Evolutionary conservation across 2,113 vertebrate genomes (phyloP).

Genomic region (Neotragus moschatus): DNA sequence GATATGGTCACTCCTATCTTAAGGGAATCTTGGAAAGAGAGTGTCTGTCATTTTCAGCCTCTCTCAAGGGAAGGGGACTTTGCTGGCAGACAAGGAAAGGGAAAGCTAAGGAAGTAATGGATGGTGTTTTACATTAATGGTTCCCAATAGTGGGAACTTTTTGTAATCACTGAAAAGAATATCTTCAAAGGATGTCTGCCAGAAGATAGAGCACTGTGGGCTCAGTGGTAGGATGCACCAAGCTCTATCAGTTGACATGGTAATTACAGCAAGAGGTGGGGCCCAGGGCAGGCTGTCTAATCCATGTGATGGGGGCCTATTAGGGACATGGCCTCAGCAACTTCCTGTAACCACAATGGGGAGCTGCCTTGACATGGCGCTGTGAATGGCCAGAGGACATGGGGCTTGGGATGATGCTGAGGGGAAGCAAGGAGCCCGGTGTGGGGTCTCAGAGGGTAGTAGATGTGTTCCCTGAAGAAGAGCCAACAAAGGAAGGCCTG

Average conservation of each 20-base stretch:
- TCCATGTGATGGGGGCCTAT: background rate
- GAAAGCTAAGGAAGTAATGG: background rate
- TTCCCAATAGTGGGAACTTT: background rate
- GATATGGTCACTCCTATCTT: background rate
- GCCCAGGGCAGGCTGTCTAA: background rate
- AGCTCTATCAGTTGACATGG: background rate
- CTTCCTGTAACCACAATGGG: background rate
- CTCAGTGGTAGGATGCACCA: background rate
- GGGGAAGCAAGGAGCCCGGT: accelerated
- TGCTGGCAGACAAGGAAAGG: background rate
- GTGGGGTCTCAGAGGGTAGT: constrained; percentile 76
- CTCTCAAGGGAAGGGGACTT: background rate
- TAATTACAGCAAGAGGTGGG: background rate
- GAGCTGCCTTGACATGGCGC: background rate
- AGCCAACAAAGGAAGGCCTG: constrained; percentile 64
- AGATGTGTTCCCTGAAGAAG: constrained; percentile 85
- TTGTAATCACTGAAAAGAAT: background rate
- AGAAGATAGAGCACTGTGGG: background rate
- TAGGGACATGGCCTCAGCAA: background rate
- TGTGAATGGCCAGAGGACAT: background rate
- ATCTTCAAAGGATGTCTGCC: background rate
- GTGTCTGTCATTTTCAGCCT: background rate
- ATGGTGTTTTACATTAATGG: background rate
- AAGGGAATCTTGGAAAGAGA: background rate
- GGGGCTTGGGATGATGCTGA: background rate